Evolutionary conservation across 2,888 invertebrate genomes (phyloP), one percentile per base, ranked within the genome.

Genomic region (Stenodema calcarata): DNA sequence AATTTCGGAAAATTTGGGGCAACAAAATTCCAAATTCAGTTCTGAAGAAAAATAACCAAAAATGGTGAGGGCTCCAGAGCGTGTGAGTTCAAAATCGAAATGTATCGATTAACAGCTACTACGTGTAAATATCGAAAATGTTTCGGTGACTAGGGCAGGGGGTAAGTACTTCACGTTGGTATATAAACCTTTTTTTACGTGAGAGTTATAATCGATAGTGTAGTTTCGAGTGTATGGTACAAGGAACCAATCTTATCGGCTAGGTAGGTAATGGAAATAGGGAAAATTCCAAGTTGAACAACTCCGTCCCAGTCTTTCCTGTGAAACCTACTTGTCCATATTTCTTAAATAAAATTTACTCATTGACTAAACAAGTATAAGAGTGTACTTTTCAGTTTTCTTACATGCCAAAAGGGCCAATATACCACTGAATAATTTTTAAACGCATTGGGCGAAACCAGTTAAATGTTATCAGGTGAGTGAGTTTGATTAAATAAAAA

Each of bases 401-500:
- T 14, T 47, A 47, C 47, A 47, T 35, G 7, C 35, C 35, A 35
- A 35, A 35, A 35, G 35, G 35, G 35, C 35, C 35, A 12, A 3
- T 47, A 14, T 47, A 14, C n/a, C n/a, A n/a, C n/a, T n/a, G n/a
- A n/a, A 47, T 62, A 23, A 9, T 18, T 23, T 23, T 62, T 35
- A 35, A 35, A 35, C 62, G 23, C 18, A 62, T 62, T 62, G 23
- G 23, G 62, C 9, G 62, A 62, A 23, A 62, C 12, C 50, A 41
- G 35, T 78, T 0, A 78, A 54, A 0, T 54, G 80, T 80, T 79
- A 79, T 80, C 80, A 54, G 62, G 80, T 41, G 80, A 80, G 80
- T 80, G 80, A 80, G 80, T 80, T 78, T 80, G 80, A 87, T 50
- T 85, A 30, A 44, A 81, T 18, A 16, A 78, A 80, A 87, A 35